Conservation (phyloP, 2,113 vertebrate genomes). For the Albula glossodonta region DNA sequence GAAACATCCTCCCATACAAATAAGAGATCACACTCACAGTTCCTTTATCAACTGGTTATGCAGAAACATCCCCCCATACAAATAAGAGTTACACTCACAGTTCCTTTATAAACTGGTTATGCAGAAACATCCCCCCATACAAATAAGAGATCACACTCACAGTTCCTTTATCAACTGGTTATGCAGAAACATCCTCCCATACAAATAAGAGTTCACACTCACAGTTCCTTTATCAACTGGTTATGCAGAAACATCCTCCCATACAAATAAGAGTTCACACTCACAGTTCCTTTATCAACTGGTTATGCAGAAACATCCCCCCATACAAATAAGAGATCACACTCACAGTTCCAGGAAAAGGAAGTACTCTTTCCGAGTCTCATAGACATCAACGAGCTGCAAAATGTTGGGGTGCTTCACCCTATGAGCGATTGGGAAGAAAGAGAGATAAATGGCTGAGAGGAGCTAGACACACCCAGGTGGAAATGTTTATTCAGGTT, state of each 20-base stretch:
- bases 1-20: background rate
- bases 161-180: no score
- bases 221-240: no score
- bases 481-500: background rate
- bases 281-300: no score
- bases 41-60: no score
- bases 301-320: background rate
- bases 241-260: background rate
- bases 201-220: conserved; percentile 19
- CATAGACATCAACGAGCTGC: conserved; percentile 93
- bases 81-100: conserved; percentile 20
- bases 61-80: background rate
- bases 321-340: conserved; percentile 25
- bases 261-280: conserved; percentile 20
- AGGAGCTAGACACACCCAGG: background rate
- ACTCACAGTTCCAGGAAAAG: conserved; percentile 98
- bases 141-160: no score
- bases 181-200: background rate
- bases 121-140: background rate
- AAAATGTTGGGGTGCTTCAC: conserved; percentile 97
- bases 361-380: conserved; percentile 96
- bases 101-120: no score
- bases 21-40: conserved; percentile 14
- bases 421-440: conserved; percentile 63
- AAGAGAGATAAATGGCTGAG: background rate